Evolutionary conservation across 2,888 invertebrate species (phyloP), one percentile per base, ranked within the genome.

Genomic region (Hypselothyrea guttata): DNA sequence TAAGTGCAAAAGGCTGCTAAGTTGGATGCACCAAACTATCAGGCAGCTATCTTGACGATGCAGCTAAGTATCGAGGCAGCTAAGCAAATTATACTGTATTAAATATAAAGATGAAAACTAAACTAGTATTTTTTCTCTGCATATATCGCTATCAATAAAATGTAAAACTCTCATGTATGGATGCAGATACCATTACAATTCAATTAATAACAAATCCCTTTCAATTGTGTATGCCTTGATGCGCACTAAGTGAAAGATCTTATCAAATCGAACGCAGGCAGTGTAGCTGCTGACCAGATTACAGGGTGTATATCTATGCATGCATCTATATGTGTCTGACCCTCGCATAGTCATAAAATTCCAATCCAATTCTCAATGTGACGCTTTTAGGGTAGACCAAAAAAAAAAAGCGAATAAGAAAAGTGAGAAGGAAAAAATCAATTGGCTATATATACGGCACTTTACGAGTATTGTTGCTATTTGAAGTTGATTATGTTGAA

Each of bases 361-460:
- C 55, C 47, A 44, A 44, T 35, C 37, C 48, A 61, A 67, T 61
- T 46, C 37, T 31, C 41, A 45, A 33, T 35, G 27, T 48, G 52
- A 41, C 55, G 38, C 37, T 48, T 48, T 37, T 38, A 22, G 53
- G 31, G 52, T 58, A 34, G 42, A 9, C 31, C 15, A 35, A 22
- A 18, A 40, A 27, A 15, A 12, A 38, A 44, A 48, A 35, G 38
- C 7, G n/a, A n/a, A n/a, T n/a, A n/a, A 44, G 40, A 34, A 34
- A 27, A 40, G 16, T 15, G 30, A 34, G 8, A 22, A 41, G 7
- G 15, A 46, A 51, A 37, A 42, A 76, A 54, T 72, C 73, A 73
- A 74, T 76, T 74, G 77, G 56, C 77, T 28, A 61, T 72, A 54
- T 55, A 63, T 58, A 71, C 59, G 73, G 61, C 69, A 64, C 76